Evolutionary conservation across 2,888 invertebrate genomes (phyloP), one percentile per base, ranked within the genome.

Genomic region (Netelia virgata): DNA sequence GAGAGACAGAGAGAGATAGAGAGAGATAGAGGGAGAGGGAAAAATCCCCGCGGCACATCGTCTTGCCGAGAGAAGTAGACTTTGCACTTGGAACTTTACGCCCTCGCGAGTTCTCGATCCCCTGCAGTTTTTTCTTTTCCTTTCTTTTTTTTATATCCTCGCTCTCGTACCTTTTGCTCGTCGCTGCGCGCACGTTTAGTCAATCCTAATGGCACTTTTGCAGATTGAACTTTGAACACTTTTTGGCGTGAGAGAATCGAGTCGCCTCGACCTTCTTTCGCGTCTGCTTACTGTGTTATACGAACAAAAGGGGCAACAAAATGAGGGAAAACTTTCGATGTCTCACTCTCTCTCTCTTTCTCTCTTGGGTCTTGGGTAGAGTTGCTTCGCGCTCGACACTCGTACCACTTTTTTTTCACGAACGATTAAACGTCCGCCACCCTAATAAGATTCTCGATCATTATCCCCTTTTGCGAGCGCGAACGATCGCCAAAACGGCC

Each of bases 51-150:
- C 75, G 75, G 81, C 77, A 63, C 53, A 77, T 57, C 59, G 77
- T 82, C 84, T 84, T 73, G 23, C 57, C 63, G 73, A 23, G 69
- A 69, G 72, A 83, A 91, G 91, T 88, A 91, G 92, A 92, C 91
- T 92, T 91, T 90, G 90, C 90, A 92, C 92, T 92, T 84, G 86
- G 88, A 92, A 92, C 91, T 92, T 91, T 89, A 88, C 88, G 88
- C 88, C 88, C 86, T 84, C 74, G 53, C 82, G 85, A 82, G 76
- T 84, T 82, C 82, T 68, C 77, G 64, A 82, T 80, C 79, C 28
- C 28, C 28, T 28, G 28, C 28, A 28, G 28, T 28, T 28, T 28
- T 28, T 28, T 5, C 28, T 28, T 28, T 28, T 78, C 59, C 69
- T 63, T 69, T 14, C 59, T 61, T 43, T 77, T 72, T 50, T 72